A percentile compares a stretch with the other conserved stretches of the same genome.
Conservation (phyloP, 2,888 invertebrate species). For the Gortyna flavago region DNA sequence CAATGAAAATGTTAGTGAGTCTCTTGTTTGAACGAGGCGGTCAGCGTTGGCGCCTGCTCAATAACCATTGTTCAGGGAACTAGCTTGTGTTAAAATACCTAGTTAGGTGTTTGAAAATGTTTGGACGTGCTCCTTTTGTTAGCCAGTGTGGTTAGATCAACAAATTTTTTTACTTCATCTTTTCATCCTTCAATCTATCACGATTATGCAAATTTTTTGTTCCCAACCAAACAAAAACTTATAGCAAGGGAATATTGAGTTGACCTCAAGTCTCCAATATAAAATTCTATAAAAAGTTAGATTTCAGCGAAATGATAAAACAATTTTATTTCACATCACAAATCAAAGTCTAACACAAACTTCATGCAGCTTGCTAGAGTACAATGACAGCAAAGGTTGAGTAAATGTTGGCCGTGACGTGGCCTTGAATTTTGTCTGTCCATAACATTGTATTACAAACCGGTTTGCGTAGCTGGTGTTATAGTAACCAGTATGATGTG, state of each 20-base stretch:
- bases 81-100: constrained; percentile 44
- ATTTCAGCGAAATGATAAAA: not conserved
- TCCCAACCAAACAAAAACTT: constrained; percentile 15
- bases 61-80: constrained; percentile 52
- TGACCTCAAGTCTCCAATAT: not conserved
- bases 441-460: constrained; percentile 47
- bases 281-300: not conserved
- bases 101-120: constrained; percentile 32
- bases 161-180: constrained; percentile 20
- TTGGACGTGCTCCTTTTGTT: constrained; percentile 34
- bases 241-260: not conserved
- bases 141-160: constrained; percentile 11
- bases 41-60: constrained; percentile 36
- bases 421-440: constrained; percentile 43
- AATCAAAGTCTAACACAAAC: constrained; percentile 3
- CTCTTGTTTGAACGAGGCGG: constrained; percentile 47
- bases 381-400: constrained; percentile 40
- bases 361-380: constrained; percentile 3
- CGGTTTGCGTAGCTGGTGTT: constrained; percentile 41
- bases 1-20: constrained; percentile 52
- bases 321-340: not conserved
- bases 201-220: constrained; percentile 36
- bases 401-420: constrained; percentile 22
- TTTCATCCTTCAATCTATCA: constrained; percentile 27
- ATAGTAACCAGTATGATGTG: constrained; percentile 40